These are phyloP conservation scores for Agrochola macilenta DNA, from an alignment of 2,888 invertebrate species.

Conservation along the genomic window DNA sequence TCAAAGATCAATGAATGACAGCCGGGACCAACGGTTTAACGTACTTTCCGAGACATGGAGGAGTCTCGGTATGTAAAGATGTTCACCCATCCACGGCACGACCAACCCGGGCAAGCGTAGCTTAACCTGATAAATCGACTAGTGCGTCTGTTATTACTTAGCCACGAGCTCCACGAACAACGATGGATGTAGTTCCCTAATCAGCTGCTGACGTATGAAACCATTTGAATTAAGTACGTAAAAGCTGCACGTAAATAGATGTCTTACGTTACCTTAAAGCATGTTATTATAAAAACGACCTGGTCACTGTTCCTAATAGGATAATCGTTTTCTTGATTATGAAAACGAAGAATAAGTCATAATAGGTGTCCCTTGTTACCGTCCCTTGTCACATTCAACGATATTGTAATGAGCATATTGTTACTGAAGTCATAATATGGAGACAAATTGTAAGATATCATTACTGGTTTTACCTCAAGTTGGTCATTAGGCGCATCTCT, in stretches of 20 bases:
- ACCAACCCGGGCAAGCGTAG: no score
- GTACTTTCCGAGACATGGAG: no score
- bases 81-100: no score
- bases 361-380: slow-evolving; percentile 16
- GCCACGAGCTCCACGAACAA: neutral
- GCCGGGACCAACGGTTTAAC: no score
- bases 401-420: slow-evolving; percentile 13
- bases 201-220: neutral
- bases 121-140: no score
- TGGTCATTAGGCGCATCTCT: slow-evolving; percentile 17
- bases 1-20: no score
- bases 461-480: neutral
- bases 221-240: neutral
- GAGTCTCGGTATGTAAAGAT: no score
- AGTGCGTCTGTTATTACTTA: no score
- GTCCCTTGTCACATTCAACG: neutral
- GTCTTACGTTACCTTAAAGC: slow-evolving; percentile 8
- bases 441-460: slow-evolving; percentile 18
- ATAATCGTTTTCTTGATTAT: slow-evolving; percentile 18
- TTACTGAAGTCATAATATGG: neutral
- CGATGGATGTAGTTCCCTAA: neutral
- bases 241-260: neutral
- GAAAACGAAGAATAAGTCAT: slow-evolving; percentile 11
- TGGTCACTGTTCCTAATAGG: slow-evolving; percentile 50
- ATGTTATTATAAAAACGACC: slow-evolving; percentile 48